These are phyloP conservation scores for human DNA, from an alignment of 2,113 vertebrate genomes.

Conservation along the genomic window GRCh38 chr7:136266001-136266500, in stretches of 20 bases:
- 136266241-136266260: not conserved
- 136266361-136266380: not conserved
- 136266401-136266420: not conserved
- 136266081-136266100: not conserved
- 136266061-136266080: not conserved
- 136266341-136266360: not conserved
- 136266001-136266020: not conserved
- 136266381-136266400: not conserved
- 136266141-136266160: not conserved
- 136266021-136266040: not conserved
- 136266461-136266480: not conserved
- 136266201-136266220: not conserved
- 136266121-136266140: not conserved
- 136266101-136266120: not conserved
- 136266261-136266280: not conserved
- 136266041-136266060: not conserved
- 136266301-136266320: not conserved
- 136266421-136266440: not conserved
- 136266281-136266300: not conserved
- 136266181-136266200: not conserved
- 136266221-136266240: not conserved
- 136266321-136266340: not conserved
- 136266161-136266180: not conserved
- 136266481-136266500: not conserved
- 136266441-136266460: not conserved